Percentiles rank a stretch among this genome's conserved stretches.
phyloP scores from a whole-genome alignment of 2,797 vertebrate species.

The Erethizon dorsatum region DNA sequence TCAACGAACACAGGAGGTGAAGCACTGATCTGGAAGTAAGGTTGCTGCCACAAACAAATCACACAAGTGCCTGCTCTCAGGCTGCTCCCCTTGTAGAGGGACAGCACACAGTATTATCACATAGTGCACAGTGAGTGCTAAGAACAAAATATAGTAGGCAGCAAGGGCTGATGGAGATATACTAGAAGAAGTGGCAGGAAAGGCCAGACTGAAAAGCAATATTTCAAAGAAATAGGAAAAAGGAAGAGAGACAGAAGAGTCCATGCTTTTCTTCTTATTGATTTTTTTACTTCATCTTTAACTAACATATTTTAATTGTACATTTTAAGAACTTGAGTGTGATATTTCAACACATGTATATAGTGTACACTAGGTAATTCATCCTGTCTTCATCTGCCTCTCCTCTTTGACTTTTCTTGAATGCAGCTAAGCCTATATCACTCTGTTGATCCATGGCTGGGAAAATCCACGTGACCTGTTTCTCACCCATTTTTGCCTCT shows the following conservation, averaged over 20 bases:
- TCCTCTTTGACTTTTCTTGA: not conserved
- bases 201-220: not conserved
- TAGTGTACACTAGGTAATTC: not conserved
- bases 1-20: not conserved
- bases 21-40: not conserved
- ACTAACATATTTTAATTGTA: not conserved
- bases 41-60: not conserved
- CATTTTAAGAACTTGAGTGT: not conserved
- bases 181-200: not conserved
- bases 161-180: fast-evolving
- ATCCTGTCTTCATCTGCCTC: not conserved
- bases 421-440: not conserved
- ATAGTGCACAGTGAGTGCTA: not conserved
- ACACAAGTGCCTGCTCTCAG: not conserved
- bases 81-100: not conserved
- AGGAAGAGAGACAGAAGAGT: not conserved
- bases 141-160: not conserved
- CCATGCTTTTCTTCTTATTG: not conserved
- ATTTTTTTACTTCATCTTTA: not conserved
- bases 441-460: not conserved
- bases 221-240: not conserved
- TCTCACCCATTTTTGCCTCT: not conserved
- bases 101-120: fast-evolving
- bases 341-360: not conserved
- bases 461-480: not conserved